Evolutionary conservation across 2,797 vertebrate species (phyloP), one percentile per base, ranked within the genome.

Genomic region (Microtus obscurus): DNA sequence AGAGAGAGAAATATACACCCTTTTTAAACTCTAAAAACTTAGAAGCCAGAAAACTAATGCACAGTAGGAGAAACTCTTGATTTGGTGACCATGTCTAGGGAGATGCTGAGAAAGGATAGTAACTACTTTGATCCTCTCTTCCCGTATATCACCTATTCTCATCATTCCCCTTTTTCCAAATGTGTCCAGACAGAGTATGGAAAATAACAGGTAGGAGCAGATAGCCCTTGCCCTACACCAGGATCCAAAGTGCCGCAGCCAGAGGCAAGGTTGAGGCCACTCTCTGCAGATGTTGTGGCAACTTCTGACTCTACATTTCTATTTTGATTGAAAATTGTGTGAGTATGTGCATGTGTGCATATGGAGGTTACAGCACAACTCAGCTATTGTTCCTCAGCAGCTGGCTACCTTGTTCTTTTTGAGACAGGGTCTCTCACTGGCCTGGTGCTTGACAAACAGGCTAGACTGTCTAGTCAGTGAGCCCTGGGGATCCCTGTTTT

Each of bases 121-220:
- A 73, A 56, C 19, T 87, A 40, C 40, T 85, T 87, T 90, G 76
- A 43, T 93, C n/a, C 91, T 96, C 48, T n/a, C 13, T 90, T 92
- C 61, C 34, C 27, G 51, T 80, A 29, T 23, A 21, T 91, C 51
- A 71, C 25, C 7, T 94, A 69, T 9, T 8, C 1, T 16, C 53
- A 56, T 48, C 16, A 82, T 59, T 92, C 81, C 17, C 81, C n/a
- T 82, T 94, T 94, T 89, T 45, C 79, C 34, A 93, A 89, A 78
- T 71, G 37, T 85, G 23, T 73, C 61, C 34, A 80, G 92, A 89
- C 63, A 61, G 25, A 45, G 51, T 34, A 45, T 13, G 81, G 48
- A 67, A 96, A 74, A 25, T 16, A 74, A 7, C 40, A 91, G 56
- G 19, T 40, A 65, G 40, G 82, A 77, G 31, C 14, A 96, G 61